Evolutionary conservation across 2,888 invertebrate species (phyloP).

Genomic region (Agelastica alni): DNA sequence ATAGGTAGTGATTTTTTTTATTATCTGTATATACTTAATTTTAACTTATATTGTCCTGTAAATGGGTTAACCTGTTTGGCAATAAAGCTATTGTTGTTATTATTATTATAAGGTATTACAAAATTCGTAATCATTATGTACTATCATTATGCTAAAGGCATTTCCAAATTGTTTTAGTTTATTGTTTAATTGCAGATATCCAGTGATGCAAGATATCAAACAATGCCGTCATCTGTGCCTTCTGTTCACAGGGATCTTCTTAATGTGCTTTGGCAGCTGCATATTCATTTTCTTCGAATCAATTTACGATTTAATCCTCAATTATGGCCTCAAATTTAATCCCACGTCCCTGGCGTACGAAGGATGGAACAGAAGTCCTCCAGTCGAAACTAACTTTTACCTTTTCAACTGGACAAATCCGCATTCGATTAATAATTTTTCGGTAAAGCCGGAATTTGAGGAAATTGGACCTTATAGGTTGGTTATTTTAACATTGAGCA

Average conservation of each 20-base stretch:
- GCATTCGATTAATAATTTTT: constrained; percentile 61
- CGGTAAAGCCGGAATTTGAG: constrained; percentile 62
- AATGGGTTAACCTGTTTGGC: too few relatives aligned
- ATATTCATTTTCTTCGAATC: constrained; percentile 47
- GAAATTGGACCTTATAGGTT: constrained; percentile 69
- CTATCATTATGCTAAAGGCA: too few relatives aligned
- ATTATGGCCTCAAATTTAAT: constrained; percentile 41
- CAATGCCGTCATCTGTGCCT: constrained; percentile 40
- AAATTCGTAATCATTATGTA: too few relatives aligned
- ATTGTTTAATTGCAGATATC: constrained; percentile 26
- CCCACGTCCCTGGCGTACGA: constrained; percentile 44
- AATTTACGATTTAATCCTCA: constrained; percentile 43
- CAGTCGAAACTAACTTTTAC: constrained; percentile 49
- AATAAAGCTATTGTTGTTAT: too few relatives aligned
- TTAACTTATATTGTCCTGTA: too few relatives aligned
- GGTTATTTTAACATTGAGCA: too few relatives aligned
- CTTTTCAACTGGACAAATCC: constrained; percentile 55
- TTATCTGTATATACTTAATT: too few relatives aligned
- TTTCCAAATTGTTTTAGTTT: too few relatives aligned
- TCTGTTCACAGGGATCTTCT: constrained; percentile 44
- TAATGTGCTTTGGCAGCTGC: constrained; percentile 45
- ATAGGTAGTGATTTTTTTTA: too few relatives aligned
- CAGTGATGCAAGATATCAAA: constrained; percentile 38
- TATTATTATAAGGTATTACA: too few relatives aligned
- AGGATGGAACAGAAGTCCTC: constrained; percentile 51